phyloP scores from a whole-genome alignment of 2,113 vertebrate species.

The Colinus virginianus region DNA sequence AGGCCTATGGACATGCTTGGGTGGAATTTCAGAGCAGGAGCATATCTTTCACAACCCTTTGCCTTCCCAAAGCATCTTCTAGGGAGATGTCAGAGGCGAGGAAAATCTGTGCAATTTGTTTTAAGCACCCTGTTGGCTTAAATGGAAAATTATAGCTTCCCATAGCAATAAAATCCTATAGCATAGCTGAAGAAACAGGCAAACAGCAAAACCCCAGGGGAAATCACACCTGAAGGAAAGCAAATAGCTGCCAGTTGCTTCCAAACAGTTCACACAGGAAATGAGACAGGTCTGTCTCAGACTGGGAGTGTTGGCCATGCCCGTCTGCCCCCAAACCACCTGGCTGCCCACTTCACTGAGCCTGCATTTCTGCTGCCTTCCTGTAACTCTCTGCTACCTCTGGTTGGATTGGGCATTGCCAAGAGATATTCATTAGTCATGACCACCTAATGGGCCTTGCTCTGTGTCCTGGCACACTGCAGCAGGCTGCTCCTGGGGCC shows the following conservation, averaged over 20 bases:
- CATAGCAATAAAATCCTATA: neutral
- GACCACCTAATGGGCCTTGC: accelerated
- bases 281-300: neutral
- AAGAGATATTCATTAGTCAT: neutral
- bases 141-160: neutral
- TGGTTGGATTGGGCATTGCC: neutral
- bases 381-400: neutral
- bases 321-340: accelerated
- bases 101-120: neutral
- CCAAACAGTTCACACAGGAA: neutral
- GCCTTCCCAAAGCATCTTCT: neutral
- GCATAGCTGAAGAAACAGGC: neutral
- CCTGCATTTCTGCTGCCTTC: neutral
- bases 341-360: neutral
- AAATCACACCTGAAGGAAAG: neutral
- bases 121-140: neutral
- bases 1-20: neutral
- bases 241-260: neutral
- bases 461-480: neutral
- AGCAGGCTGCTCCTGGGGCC: neutral
- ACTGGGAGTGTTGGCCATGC: neutral
- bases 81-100: neutral
- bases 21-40: neutral
- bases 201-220: neutral
- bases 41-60: neutral